Percentiles rank a stretch among this genome's conserved stretches.
Conservation (phyloP, 2,888 invertebrate genomes). For the Carpatolechia fugitivella region DNA sequence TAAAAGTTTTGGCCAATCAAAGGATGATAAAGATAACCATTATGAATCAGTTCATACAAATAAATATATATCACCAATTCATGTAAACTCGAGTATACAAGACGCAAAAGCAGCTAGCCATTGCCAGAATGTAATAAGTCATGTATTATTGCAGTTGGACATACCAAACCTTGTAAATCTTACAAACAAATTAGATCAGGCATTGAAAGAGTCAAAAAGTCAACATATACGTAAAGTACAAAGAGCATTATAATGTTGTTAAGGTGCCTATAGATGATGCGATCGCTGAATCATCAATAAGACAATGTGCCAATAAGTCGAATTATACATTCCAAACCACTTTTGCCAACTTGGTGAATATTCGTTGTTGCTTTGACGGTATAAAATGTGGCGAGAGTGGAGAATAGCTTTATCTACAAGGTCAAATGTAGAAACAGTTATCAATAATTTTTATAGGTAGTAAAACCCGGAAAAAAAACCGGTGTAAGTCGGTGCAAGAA, state of each 20-base stretch:
- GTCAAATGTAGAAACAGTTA: too few relatives aligned
- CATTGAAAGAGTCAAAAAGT: conserved; percentile 77
- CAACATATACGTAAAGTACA: conserved; percentile 78
- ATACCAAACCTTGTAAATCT: conserved; percentile 77
- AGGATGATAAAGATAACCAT: conserved; percentile 26
- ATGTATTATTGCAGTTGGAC: conserved; percentile 73
- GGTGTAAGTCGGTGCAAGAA: too few relatives aligned
- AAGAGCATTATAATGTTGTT: conserved; percentile 52
- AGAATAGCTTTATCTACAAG: too few relatives aligned
- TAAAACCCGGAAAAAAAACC: too few relatives aligned
- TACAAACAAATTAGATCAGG: conserved; percentile 75
- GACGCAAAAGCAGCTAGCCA: conserved; percentile 66
- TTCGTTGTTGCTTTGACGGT: too few relatives aligned
- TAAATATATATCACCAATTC: conserved; percentile 29
- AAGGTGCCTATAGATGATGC: background rate
- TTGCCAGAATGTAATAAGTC: conserved; percentile 60
- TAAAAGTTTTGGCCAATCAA: conserved; percentile 48
- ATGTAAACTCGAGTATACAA: conserved; percentile 49
- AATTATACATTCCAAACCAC: too few relatives aligned
- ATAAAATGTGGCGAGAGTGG: too few relatives aligned
- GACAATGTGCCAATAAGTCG: too few relatives aligned
- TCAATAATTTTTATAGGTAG: too few relatives aligned
- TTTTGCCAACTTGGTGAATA: too few relatives aligned
- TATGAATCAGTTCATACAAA: conserved; percentile 16
- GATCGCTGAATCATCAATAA: too few relatives aligned